phyloP scores from a whole-genome alignment of 2,888 invertebrate species.

The Cantharis nigra region DNA sequence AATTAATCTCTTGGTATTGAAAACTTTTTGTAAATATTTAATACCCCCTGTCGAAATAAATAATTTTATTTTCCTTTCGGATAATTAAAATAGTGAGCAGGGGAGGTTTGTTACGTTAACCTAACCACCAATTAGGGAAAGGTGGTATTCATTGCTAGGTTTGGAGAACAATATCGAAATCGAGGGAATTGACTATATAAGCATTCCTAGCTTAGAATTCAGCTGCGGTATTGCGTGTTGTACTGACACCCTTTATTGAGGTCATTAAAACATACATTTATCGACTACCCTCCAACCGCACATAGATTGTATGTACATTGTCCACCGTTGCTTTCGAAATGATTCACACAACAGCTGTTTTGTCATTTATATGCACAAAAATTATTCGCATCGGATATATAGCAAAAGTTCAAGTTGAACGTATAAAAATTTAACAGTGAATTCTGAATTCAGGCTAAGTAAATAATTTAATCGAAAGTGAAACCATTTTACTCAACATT shows the following conservation, averaged over 20 bases:
- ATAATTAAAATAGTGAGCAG: constrained; percentile 19
- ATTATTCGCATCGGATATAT: not conserved
- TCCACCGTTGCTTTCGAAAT: constrained; percentile 7
- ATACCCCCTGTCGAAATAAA: not conserved
- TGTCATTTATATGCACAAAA: constrained; percentile 6
- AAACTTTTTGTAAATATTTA: not conserved
- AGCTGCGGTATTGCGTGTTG: constrained; percentile 19
- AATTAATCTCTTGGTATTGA: not conserved
- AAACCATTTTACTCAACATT: not conserved
- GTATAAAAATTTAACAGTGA: not conserved
- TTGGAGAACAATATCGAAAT: constrained; percentile 11
- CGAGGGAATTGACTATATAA: constrained; percentile 8
- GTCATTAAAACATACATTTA: constrained; percentile 26
- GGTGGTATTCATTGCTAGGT: constrained; percentile 15
- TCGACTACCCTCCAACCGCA: constrained; percentile 18
- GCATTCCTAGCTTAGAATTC: constrained; percentile 21
- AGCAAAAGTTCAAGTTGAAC: not conserved
- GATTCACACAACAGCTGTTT: constrained; percentile 23
- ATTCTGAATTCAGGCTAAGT: not conserved
- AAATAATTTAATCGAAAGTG: not conserved
- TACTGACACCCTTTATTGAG: constrained; percentile 24
- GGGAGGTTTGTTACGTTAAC: not conserved
- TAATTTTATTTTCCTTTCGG: constrained; percentile 14
- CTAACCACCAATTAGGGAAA: constrained; percentile 22
- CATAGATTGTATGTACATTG: constrained; percentile 12